Base-by-base conservation (phyloP, 2,113 vertebrate species). In the Carollia perspicillata region DNA sequence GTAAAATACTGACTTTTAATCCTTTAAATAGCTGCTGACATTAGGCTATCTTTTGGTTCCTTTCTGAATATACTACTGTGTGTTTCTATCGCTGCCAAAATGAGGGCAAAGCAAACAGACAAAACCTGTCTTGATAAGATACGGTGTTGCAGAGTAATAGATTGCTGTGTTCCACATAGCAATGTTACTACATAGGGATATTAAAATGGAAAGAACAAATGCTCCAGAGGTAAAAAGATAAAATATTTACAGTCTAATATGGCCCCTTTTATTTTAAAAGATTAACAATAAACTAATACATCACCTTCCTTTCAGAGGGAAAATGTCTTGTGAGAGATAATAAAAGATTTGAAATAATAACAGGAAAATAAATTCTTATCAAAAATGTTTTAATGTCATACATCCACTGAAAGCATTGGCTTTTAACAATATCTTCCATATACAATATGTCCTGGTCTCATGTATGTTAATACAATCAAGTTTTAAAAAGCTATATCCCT, bases 281-380 rank as follows among this genome's bases (percentile, higher is more conserved):
- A 90, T 47, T 84, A 84, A 84, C 18, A 89, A 87, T 71, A 55
- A 96, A 72, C 6, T 93, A 71, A 78, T 66, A 75, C 35, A 51
- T 8, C 7, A 63, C 14, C 8, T 69, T 42, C 14, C 4, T 53
- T 89, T 94, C 33, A 53, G 51, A 20, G 69, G 33, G 51, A 89
- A 75, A 85, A 77, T 80, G 23, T 8, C 40, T 85, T 79, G 23
- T 86, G 58, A 87, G 49, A 94, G 65, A 77, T 37, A 86, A 75
- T 60, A 51, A 78, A 81, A 22, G 3, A 63, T 60, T 75, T 51
- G 40, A 81, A 87, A 63, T 44, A 75, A 53, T 44, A 91, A 85
- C 71, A 72, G 49, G 33, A 83, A 92, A 71, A 66, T 68, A 53
- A 42, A 92, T 49, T 79, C 6, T 66, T 66, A 63, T 28, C 1